A percentile compares a stretch with the other conserved stretches of the same genome.
Conservation (phyloP, 2,113 vertebrate genomes). For the Corythornis cristatus region DNA sequence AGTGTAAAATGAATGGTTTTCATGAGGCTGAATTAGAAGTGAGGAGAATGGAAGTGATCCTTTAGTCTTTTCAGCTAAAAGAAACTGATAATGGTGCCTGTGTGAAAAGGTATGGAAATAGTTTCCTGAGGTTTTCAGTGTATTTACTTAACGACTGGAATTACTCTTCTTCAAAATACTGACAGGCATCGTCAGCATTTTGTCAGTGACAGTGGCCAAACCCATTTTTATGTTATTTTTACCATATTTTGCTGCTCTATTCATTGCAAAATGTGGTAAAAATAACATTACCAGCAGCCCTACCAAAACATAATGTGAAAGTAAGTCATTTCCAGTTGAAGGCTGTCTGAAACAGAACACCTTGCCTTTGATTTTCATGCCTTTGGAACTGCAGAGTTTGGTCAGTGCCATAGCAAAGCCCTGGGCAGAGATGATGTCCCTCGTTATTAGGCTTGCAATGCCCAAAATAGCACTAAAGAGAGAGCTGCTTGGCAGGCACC, state of each 20-base stretch:
- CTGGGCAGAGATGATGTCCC: background rate
- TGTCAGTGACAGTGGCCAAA: no score
- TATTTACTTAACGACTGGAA: background rate
- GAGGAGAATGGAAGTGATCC: background rate
- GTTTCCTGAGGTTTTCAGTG: background rate
- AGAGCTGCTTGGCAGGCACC: background rate
- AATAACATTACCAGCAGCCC: background rate
- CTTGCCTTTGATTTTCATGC: background rate
- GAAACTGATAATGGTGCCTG: background rate
- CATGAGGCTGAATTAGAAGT: background rate
- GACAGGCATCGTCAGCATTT: no score
- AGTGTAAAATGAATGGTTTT: background rate
- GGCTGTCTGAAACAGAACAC: background rate
- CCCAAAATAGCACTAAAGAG: background rate
- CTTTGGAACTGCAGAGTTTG: background rate
- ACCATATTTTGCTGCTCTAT: no score
- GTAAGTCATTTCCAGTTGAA: background rate
- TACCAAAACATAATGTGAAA: background rate
- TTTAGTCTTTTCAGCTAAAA: background rate
- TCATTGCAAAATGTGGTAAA: background rate
- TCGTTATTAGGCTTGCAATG: background rate
- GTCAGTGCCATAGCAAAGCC: background rate
- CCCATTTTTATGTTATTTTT: no score
- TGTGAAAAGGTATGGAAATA: background rate
- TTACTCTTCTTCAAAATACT: background rate